These are phyloP conservation scores for Sander lucioperca DNA, from an alignment of 2,113 vertebrate species.

Conservation along the genomic window DNA sequence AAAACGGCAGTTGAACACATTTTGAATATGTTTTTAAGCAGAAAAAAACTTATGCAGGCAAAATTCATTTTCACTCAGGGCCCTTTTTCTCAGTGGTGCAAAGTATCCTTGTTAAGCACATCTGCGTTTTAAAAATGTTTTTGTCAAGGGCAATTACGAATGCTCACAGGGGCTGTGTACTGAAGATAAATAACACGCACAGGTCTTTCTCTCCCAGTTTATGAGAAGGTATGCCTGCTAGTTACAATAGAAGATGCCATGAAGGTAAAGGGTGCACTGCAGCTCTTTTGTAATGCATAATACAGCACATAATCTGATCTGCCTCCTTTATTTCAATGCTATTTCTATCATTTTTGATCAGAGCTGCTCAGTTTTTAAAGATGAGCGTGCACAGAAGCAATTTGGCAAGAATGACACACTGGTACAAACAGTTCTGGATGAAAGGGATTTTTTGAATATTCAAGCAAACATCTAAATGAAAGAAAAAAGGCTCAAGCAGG, in stretches of 20 bases:
- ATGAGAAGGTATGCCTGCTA: constrained; percentile 18
- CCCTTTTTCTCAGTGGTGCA: constrained; percentile 11
- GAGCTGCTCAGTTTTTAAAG: constrained; percentile 50
- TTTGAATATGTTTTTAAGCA: background rate
- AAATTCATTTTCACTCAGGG: constrained; percentile 6
- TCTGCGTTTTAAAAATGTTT: constrained; percentile 37
- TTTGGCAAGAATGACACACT: constrained; percentile 54
- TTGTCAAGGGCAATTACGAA: constrained; percentile 22
- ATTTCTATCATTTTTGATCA: constrained; percentile 73
- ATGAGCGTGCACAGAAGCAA: constrained; percentile 17
- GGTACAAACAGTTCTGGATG: constrained; percentile 44
- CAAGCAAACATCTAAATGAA: constrained; percentile 58
- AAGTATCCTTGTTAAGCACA: constrained; percentile 12
- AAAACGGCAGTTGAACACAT: background rate
- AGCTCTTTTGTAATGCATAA: constrained; percentile 59
- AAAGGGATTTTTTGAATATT: constrained; percentile 65
- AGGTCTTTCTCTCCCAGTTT: background rate
- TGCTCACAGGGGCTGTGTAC: constrained; percentile 5
- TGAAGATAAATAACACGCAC: constrained; percentile 22
- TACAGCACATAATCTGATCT: constrained; percentile 43
- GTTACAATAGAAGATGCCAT: constrained; percentile 16
- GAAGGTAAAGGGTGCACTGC: constrained; percentile 39
- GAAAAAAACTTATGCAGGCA: constrained; percentile 4
- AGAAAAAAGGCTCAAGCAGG: constrained; percentile 41
- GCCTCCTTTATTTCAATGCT: constrained; percentile 56